Base-by-base conservation (phyloP, 2,888 invertebrate species). In the Tineola bisselliella region DNA sequence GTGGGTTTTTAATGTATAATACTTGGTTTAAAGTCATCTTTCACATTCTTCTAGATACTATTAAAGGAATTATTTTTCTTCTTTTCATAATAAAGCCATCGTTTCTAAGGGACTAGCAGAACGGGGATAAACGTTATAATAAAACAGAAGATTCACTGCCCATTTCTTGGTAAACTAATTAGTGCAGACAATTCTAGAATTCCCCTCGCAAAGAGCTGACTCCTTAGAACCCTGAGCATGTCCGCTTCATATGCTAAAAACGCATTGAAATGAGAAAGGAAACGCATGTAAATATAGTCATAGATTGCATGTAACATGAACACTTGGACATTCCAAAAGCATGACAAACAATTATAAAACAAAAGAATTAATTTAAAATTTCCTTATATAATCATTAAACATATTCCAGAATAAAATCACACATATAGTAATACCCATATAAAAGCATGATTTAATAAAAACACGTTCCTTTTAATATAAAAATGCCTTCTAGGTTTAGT, bases 71-170 rank as follows among this genome's bases (percentile, higher is more conserved):
- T 61, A 65, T 63, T 64, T 66, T 72, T 74, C 75, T 68, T 78
- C 67, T 79, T 79, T 72, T 69, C 73, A 48, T 43, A 62, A 66
- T 63, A 67, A 81, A 83, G 82, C 79, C 81, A 83, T 75, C 82
- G 82, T 69, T 83, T 81, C 76, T 83, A 74, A 80, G 73, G 73
- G 69, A 65, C 64, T 65, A 70, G 65, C 67, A 68, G 68, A 68
- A 65, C 62, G 72, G 70, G 73, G 66, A 64, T 63, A 59, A 61
- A 17, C 25, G 13, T 59, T 59, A 12, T n/a, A 19, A 61, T 58
- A 62, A 59, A 59, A 59, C 18, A 30, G 59, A 59, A 44, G 59
- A 58, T 17, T n/a, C 44, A 33, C 44, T 30, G 31, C 65, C 66
- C 65, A 66, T 66, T 67, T 71, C 66, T 60, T 60, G 74, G 76